A percentile compares a stretch with the other conserved stretches of the same genome.
phyloP scores from a whole-genome alignment of 53 echinoderm and acorn worm species.

The Stichopus horrens region DNA sequence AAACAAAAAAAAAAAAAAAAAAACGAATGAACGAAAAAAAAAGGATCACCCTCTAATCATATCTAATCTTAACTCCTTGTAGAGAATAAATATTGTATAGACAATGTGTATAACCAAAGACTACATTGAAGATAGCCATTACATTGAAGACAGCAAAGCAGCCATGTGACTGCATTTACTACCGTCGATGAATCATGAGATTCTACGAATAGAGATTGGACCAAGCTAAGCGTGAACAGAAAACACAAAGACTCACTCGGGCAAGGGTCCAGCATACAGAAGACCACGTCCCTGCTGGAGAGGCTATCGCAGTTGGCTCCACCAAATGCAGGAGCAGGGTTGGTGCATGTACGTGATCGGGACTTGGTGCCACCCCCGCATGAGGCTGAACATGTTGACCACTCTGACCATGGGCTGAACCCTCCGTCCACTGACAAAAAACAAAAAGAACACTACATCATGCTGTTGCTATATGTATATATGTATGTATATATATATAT shows the following conservation, averaged over 20 bases:
- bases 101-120: too few species aligned
- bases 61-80: too few species aligned
- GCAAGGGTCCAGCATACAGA: constrained; percentile 73
- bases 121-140: too few species aligned
- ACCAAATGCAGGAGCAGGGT: constrained; percentile 65
- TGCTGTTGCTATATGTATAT: background rate
- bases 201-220: too few species aligned
- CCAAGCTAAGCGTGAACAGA: too few species aligned
- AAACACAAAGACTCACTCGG: constrained; percentile 58
- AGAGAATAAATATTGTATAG: too few species aligned
- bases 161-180: too few species aligned
- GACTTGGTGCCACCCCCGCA: constrained; percentile 71
- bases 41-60: too few species aligned
- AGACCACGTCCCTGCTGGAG: constrained; percentile 29
- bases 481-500: background rate
- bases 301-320: constrained; percentile 62
- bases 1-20: background rate
- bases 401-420: constrained; percentile 64
- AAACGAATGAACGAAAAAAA: too few species aligned
- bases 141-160: too few species aligned
- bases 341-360: constrained; percentile 58
- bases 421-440: constrained; percentile 65
- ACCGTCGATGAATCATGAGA: too few species aligned
- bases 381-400: constrained; percentile 75
- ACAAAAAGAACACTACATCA: background rate